A percentile compares a stretch with the other conserved stretches of the same genome.
Evolutionary conservation across 2,797 vertebrate species (phyloP).

Genomic region (Strix occidentalis): DNA sequence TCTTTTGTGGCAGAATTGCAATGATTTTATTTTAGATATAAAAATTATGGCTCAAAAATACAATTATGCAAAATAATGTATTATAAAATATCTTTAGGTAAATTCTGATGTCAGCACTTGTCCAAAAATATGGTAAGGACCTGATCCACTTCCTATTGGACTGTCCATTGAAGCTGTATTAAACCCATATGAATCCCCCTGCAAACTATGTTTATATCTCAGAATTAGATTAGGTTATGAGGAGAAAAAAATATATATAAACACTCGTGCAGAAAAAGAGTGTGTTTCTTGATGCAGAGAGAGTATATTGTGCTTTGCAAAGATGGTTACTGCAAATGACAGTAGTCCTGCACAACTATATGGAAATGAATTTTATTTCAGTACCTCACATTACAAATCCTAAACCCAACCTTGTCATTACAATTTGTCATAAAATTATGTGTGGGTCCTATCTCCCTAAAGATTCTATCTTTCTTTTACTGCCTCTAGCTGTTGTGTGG

Average conservation of each 20-base stretch:
- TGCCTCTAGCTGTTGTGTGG: background rate
- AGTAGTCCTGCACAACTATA: background rate
- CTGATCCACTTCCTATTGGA: background rate
- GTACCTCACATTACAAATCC: background rate
- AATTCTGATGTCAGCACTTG: background rate
- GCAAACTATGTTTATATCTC: background rate
- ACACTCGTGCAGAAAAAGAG: background rate
- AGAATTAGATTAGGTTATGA: background rate
- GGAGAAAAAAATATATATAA: background rate
- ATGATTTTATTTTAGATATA: background rate
- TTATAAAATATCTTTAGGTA: background rate
- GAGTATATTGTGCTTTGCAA: background rate
- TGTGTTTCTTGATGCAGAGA: background rate
- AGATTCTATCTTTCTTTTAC: background rate
- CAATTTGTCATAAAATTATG: conserved; percentile 8
- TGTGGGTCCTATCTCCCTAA: background rate
- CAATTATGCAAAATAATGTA: background rate
- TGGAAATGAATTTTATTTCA: conserved; percentile 13
- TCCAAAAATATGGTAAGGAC: background rate
- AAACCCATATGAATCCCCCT: background rate
- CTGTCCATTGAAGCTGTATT: background rate
- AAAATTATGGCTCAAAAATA: background rate
- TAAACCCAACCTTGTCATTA: background rate
- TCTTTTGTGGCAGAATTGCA: background rate
- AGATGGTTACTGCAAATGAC: background rate